phyloP scores from a whole-genome alignment of 1,140 invertebrate genomes.

The Drosophila littoralis region DNA sequence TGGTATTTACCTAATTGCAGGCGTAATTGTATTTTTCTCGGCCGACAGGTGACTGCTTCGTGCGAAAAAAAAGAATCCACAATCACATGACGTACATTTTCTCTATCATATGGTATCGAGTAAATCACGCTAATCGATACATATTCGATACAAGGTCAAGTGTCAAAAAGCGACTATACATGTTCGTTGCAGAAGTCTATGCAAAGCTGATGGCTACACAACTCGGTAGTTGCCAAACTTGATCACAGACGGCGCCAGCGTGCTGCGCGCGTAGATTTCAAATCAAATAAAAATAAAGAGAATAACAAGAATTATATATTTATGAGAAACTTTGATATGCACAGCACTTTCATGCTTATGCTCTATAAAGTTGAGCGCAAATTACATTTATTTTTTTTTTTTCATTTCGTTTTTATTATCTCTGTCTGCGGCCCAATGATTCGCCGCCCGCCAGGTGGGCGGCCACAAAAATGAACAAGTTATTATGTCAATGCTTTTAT shows the following conservation, averaged over 20 bases:
- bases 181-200: background rate
- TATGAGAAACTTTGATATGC: constrained; percentile 12
- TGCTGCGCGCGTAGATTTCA: constrained; percentile 8
- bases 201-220: constrained; percentile 6
- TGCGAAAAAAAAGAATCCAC: constrained; percentile 78
- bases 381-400: constrained; percentile 14
- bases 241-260: constrained; percentile 10
- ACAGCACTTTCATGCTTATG: constrained; percentile 7
- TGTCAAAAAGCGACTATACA: constrained; percentile 19
- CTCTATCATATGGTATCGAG: constrained; percentile 54
- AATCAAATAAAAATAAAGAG: background rate
- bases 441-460: constrained; percentile 1
- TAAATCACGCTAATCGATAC: constrained; percentile 45
- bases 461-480: constrained; percentile 10
- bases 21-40: constrained; percentile 78
- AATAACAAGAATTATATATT: constrained; percentile 1
- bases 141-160: constrained; percentile 23
- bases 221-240: background rate
- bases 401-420: constrained; percentile 34
- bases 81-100: constrained; percentile 79
- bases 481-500: constrained; percentile 22
- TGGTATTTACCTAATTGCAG: constrained; percentile 71
- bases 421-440: constrained; percentile 31
- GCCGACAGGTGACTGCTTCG: constrained; percentile 76
- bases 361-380: constrained; percentile 8